Base-by-base conservation (phyloP, 1,140 invertebrate genomes). In the Drosophila orena region DNA sequence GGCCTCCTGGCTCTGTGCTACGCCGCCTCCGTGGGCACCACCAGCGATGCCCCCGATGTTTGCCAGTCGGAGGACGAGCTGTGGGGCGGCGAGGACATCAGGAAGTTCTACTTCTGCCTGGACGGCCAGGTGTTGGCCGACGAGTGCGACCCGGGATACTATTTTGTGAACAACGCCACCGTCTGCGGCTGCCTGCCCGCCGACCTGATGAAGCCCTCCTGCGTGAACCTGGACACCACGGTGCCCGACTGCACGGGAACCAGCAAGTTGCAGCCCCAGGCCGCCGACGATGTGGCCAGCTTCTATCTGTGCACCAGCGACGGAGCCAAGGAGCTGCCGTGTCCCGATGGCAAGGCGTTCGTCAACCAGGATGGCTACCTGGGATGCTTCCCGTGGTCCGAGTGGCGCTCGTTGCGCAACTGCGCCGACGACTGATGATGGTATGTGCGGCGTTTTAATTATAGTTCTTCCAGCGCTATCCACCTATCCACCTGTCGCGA, bases 111-210 rank as follows among this genome's bases (percentile, higher is more conserved):
- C n/a, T 89, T 85, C 44, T 91, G 90, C 22, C 6, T 56, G 5
- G 8, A 77, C n/a, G 62, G 53, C 5, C 15, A 20, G 0, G 50
- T 77, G 4, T n/a, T 58, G 4, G 6, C 20, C 2, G 24, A 47
- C 3, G 0, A 27, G 0, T 91, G 90, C 69, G 71, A 78, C 5
- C 14, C 42, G 0, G 52, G 44, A 15, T 42, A 14, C 2, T 91
- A 78, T 27, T 91, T 71, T 59, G 90, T 91, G 43, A 65, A 69
- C 17, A 91, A 91, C 37, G 71, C 22, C 10, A 83, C 74, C 2
- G 22, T 83, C 2, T 65, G 52, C 1, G 90, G 90, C 44, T 91
- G 90, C 49, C 34, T 91, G n/a, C 83, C 73, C 2, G 15, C 43
- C 0, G 8, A 2, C 0, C 5, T 62, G 11, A 78, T 91, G 65